Evolutionary conservation across 2,888 invertebrate genomes (phyloP).

Genomic region (Dryomyza anilis): DNA sequence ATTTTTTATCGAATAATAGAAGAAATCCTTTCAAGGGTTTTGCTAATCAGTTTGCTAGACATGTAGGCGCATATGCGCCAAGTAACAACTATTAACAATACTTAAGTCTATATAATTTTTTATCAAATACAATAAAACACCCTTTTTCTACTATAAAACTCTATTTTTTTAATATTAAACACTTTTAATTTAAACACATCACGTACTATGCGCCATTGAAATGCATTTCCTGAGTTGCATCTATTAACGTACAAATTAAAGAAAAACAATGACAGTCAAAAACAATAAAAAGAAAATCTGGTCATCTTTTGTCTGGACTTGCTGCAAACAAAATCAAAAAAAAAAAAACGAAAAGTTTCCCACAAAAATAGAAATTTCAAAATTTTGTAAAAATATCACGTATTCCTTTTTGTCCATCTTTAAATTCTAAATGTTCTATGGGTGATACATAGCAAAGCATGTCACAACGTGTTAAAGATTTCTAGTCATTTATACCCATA

Average conservation of each 20-base stretch:
- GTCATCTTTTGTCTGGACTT: neutral
- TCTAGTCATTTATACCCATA: too few relatives aligned
- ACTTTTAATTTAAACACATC: neutral
- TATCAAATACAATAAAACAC: too few relatives aligned
- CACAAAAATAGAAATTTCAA: neutral
- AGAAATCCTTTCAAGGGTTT: neutral
- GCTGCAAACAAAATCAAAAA: too few relatives aligned
- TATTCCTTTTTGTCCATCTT: neutral
- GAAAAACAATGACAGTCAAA: neutral
- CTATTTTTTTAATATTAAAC: neutral
- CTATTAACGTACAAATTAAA: neutral
- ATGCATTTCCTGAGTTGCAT: constrained; percentile 1
- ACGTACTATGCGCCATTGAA: neutral
- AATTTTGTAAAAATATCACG: constrained; percentile 13
- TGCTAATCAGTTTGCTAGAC: constrained; percentile 22
- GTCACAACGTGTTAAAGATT: constrained; percentile 2
- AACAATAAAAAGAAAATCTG: neutral
- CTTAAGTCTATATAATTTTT: too few relatives aligned
- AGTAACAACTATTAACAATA: neutral
- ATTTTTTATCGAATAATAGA: too few relatives aligned
- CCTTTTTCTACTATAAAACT: too few relatives aligned
- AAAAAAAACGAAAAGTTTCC: neutral
- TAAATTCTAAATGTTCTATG: neutral
- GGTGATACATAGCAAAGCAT: neutral
- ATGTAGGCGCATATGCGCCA: constrained; percentile 29